Evolutionary conservation across 1,140 invertebrate species (phyloP).

Genomic region (Platorchestia sp.): DNA sequence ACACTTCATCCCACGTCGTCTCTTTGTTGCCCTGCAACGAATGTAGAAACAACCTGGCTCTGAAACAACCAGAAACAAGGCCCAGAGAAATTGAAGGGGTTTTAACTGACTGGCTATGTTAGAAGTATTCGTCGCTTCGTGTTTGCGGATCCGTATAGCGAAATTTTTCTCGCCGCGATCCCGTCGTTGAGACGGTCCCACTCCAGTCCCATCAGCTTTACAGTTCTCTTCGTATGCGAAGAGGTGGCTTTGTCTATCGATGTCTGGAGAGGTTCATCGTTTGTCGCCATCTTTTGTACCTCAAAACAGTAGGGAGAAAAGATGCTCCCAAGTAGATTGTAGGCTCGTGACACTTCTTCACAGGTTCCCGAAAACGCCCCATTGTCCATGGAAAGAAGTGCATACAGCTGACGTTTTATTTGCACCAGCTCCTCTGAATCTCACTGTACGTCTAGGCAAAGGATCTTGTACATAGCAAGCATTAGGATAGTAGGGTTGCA

Average conservation of each 20-base stretch:
- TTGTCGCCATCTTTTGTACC: slow-evolving; percentile 1
- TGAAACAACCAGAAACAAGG: neutral
- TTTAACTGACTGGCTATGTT: neutral
- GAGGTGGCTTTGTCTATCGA: neutral
- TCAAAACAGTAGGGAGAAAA: neutral
- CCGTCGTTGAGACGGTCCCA: neutral
- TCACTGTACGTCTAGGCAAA: neutral
- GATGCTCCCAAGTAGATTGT: neutral
- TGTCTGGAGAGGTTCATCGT: neutral
- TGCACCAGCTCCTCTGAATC: neutral
- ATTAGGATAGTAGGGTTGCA: slow-evolving; percentile 54
- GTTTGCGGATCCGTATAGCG: neutral
- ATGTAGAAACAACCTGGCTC: neutral
- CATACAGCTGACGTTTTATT: neutral
- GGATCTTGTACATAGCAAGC: slow-evolving; percentile 41
- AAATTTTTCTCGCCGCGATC: neutral
- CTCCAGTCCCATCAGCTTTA: neutral
- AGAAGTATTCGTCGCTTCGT: slow-evolving; percentile 6
- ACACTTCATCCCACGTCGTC: neutral
- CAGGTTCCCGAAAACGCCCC: neutral
- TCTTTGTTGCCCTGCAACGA: neutral
- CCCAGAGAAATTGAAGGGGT: neutral
- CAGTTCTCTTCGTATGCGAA: neutral
- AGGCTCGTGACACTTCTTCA: neutral
- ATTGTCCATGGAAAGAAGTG: slow-evolving; percentile 9